A percentile compares a stretch with the other conserved stretches of the same genome.
These are phyloP conservation scores for Bruchidius siliquastri DNA, from an alignment of 2,888 invertebrate species.

Conservation along the genomic window DNA sequence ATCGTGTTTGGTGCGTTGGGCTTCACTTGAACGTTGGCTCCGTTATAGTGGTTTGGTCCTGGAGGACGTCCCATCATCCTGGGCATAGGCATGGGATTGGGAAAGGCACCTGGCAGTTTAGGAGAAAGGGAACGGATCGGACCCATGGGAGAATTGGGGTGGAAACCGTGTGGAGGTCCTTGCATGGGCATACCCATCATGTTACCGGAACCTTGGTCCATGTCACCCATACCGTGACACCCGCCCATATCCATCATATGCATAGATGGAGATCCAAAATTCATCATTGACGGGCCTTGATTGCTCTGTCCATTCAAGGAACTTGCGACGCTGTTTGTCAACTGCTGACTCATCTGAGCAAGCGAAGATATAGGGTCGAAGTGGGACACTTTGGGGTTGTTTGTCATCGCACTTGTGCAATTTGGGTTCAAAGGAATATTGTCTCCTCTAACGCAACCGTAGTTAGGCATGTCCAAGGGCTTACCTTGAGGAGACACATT, in stretches of 20 bases:
- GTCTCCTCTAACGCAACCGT: slow-evolving; percentile 52
- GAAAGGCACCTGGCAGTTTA: slow-evolving; percentile 59
- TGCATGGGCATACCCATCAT: slow-evolving; percentile 46
- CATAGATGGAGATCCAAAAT: slow-evolving; percentile 52
- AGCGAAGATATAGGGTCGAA: slow-evolving; percentile 92
- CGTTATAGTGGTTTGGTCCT: slow-evolving; percentile 58
- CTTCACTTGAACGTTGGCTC: slow-evolving; percentile 87
- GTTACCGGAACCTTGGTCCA: slow-evolving; percentile 38
- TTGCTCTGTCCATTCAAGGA: slow-evolving; percentile 55
- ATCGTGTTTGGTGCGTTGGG: slow-evolving; percentile 97
- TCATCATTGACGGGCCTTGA: slow-evolving; percentile 50
- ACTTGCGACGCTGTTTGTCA: slow-evolving; percentile 71
- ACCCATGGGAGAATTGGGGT: slow-evolving; percentile 43
- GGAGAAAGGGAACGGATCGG: slow-evolving; percentile 57
- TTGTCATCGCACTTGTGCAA: slow-evolving; percentile 53
- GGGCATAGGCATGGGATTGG: slow-evolving; percentile 48
- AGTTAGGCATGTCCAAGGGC: slow-evolving; percentile 44
- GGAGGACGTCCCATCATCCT: slow-evolving; percentile 65
- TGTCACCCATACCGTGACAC: slow-evolving; percentile 43
- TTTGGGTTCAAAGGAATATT: slow-evolving; percentile 66
- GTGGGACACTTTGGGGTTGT: slow-evolving; percentile 61
- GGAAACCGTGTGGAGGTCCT: slow-evolving; percentile 45
- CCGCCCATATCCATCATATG: slow-evolving; percentile 47
- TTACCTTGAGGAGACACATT: slow-evolving; percentile 46
- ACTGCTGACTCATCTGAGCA: slow-evolving; percentile 91